phyloP scores from a whole-genome alignment of 1,140 invertebrate species.

The Pachyrhynchus sulphureomaculatus region DNA sequence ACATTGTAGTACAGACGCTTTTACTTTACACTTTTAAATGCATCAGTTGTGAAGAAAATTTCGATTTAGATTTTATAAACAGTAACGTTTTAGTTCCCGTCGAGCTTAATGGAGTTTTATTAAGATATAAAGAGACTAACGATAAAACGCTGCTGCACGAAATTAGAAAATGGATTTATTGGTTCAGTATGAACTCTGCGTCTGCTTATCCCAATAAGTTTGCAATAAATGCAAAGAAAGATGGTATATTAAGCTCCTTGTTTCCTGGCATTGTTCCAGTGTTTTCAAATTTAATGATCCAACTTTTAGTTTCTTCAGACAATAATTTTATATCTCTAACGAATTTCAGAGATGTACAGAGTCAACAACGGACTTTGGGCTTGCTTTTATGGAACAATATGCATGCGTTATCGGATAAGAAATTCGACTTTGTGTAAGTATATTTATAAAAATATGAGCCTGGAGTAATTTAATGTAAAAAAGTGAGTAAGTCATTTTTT shows the following conservation, averaged over 20 bases:
- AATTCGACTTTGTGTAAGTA: constrained; percentile 43
- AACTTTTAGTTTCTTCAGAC: constrained; percentile 29
- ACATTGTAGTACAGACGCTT: constrained; percentile 14
- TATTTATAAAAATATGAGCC: background rate
- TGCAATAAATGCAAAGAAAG: constrained; percentile 20
- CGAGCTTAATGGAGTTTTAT: constrained; percentile 24
- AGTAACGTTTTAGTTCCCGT: constrained; percentile 25
- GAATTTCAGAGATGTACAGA: constrained; percentile 37
- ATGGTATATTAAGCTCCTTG: background rate
- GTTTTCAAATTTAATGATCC: background rate
- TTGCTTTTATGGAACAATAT: constrained; percentile 44
- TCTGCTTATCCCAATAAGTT: constrained; percentile 19
- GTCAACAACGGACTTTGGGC: constrained; percentile 38
- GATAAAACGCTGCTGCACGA: constrained; percentile 32
- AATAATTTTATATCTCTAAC: constrained; percentile 28
- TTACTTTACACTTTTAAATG: constrained; percentile 5
- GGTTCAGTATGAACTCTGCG: constrained; percentile 27
- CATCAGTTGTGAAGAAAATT: constrained; percentile 1
- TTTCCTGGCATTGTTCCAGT: constrained; percentile 9
- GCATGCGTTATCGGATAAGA: constrained; percentile 33
- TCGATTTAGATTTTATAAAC: constrained; percentile 6
- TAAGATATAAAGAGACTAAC: constrained; percentile 16
- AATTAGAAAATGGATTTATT: constrained; percentile 25
- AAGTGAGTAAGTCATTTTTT: too few relatives aligned
- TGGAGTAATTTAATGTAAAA: too few relatives aligned